Evolutionary conservation across 2,113 vertebrate genomes (phyloP).

Genomic region (Sceloporus tristichus): DNA sequence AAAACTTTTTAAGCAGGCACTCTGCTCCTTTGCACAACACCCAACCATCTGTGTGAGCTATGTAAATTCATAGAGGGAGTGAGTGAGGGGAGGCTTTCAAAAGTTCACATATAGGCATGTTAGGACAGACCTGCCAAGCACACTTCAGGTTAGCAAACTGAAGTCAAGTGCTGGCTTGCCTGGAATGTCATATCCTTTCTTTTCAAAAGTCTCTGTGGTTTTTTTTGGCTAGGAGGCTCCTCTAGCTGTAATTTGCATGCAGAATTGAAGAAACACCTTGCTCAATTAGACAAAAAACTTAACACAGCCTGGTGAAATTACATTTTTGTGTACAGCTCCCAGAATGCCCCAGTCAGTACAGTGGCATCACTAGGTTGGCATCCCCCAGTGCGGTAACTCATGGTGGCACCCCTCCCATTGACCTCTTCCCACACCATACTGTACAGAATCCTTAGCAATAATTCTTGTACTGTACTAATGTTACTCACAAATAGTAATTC

Average conservation of each 20-base stretch:
- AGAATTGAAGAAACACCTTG: neutral
- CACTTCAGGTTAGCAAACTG: conserved; percentile 13
- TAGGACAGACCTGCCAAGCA: neutral
- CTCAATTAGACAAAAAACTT: neutral
- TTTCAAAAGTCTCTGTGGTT: conserved; percentile 16
- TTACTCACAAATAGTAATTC: too few relatives aligned
- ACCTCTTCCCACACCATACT: too few relatives aligned
- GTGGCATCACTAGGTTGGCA: too few relatives aligned
- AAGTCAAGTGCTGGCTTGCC: neutral
- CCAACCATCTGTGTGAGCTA: conserved; percentile 36
- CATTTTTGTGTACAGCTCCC: too few relatives aligned
- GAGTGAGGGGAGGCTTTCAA: neutral
- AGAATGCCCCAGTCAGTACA: too few relatives aligned
- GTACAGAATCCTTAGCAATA: too few relatives aligned
- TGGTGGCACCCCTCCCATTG: too few relatives aligned
- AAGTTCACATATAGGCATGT: neutral
- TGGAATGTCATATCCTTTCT: conserved; percentile 16
- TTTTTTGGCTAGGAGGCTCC: conserved; percentile 1
- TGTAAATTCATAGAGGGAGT: conserved; percentile 34
- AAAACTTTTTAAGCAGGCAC: conserved; percentile 23
- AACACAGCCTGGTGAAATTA: too few relatives aligned
- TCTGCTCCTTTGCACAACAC: neutral
- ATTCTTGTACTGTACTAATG: too few relatives aligned
- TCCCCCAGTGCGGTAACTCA: too few relatives aligned
- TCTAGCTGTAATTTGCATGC: neutral